Conservation (phyloP, 2,113 vertebrate genomes). For the Cyprinodon brontotheroides region DNA sequence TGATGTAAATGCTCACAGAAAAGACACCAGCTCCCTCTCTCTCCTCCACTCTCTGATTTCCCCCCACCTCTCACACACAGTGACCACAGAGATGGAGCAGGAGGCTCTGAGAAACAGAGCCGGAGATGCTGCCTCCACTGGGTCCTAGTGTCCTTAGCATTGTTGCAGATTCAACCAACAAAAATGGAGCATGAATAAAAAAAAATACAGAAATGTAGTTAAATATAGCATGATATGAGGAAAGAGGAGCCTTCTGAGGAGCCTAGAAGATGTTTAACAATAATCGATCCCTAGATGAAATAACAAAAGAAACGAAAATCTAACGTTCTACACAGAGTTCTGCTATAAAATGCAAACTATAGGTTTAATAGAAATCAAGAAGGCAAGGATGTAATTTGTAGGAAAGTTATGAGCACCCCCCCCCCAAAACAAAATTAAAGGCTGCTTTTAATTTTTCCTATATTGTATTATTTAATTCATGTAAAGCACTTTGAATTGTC, state of each 20-base stretch:
- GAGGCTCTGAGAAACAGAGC: conserved; percentile 67
- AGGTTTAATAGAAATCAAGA: too few relatives aligned
- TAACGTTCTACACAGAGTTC: too few relatives aligned
- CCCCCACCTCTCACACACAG: conserved; percentile 70
- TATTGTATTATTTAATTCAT: too few relatives aligned
- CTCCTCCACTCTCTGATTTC: conserved; percentile 11
- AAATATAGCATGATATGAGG: background rate
- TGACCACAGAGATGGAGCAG: conserved; percentile 81
- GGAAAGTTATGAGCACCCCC: too few relatives aligned
- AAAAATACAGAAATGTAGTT: background rate
- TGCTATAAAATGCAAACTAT: too few relatives aligned
- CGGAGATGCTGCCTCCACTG: conserved; percentile 51
- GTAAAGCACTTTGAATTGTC: too few relatives aligned
- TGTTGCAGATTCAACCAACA: background rate
- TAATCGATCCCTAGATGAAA: background rate
- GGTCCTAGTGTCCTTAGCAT: conserved; percentile 74
- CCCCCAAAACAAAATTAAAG: too few relatives aligned
- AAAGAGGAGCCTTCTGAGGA: background rate
- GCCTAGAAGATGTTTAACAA: too few relatives aligned
- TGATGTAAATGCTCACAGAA: conserved; percentile 69
- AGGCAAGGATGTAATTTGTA: too few relatives aligned
- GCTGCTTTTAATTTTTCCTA: too few relatives aligned
- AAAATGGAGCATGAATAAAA: background rate
- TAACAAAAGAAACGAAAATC: too few relatives aligned
- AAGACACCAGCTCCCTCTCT: conserved; percentile 59